phyloP scores from a whole-genome alignment of 2,113 vertebrate species.

The Peromyscus maniculatus region DNA sequence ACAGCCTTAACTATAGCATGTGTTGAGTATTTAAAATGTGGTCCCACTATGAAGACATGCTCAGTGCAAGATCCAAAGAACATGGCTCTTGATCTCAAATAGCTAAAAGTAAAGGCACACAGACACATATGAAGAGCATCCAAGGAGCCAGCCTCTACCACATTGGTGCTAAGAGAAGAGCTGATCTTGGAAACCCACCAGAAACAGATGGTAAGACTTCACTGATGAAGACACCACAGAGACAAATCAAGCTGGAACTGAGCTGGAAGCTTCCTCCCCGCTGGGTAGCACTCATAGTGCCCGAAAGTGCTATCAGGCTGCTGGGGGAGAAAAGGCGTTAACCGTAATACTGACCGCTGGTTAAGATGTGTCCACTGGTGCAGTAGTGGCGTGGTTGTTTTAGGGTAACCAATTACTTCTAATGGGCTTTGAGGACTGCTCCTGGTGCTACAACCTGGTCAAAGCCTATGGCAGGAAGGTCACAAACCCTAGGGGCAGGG shows the following conservation, averaged over 20 bases:
- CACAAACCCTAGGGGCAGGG: not conserved
- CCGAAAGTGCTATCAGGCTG: not conserved
- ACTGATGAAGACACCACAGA: not conserved
- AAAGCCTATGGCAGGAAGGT: not conserved
- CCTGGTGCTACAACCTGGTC: not conserved
- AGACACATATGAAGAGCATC: not conserved
- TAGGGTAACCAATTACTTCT: not conserved
- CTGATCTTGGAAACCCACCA: not conserved
- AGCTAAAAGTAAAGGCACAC: not conserved
- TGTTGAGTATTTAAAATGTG: not conserved
- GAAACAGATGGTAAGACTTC: not conserved
- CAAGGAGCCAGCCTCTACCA: not conserved
- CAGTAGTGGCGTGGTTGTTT: not conserved
- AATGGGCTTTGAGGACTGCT: not conserved
- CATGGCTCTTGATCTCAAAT: not conserved
- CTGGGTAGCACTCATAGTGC: not conserved
- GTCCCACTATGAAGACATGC: not conserved
- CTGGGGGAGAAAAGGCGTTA: no score
- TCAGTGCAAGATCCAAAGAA: not conserved
- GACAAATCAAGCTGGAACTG: not conserved
- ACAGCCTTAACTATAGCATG: not conserved
- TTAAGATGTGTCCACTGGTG: no score
- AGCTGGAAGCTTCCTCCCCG: not conserved
- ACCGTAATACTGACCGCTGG: not conserved
- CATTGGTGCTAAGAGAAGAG: not conserved